Percentiles rank a stretch among this genome's conserved stretches.
Evolutionary conservation across 2,797 vertebrate species (phyloP).

Genomic region (Brachyrhaphis roseni): DNA sequence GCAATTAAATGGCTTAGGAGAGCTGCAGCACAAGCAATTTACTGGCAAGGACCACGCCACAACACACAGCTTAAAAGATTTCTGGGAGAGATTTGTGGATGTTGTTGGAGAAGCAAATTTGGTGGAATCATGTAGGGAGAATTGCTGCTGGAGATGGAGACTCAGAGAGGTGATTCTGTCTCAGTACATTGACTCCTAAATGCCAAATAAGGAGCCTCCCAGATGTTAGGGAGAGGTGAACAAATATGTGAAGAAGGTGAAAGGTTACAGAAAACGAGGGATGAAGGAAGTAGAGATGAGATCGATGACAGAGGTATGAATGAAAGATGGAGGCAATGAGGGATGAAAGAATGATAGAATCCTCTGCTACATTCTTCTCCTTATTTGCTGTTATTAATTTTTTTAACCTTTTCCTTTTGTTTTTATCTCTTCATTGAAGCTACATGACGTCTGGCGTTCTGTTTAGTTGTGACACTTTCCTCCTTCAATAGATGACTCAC

Average conservation of each 20-base stretch:
- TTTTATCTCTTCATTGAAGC: background rate
- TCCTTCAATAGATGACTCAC: background rate
- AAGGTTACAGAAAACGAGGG: background rate
- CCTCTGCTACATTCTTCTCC: background rate
- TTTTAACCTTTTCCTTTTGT: background rate
- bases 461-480: background rate
- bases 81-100: background rate
- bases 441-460: background rate
- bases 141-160: background rate
- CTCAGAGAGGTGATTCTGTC: background rate
- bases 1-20: constrained; percentile 37
- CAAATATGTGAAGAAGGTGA: background rate
- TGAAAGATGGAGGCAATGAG: background rate
- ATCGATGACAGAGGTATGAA: background rate
- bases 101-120: background rate
- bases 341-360: background rate
- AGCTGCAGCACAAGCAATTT: constrained; percentile 12
- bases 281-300: background rate
- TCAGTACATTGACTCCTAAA: background rate
- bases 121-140: background rate
- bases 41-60: background rate
- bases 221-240: background rate
- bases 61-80: constrained; percentile 2
- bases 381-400: background rate
- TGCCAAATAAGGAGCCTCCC: background rate